Percentiles rank a stretch among this genome's conserved stretches.
Conservation (phyloP, 2,888 invertebrate genomes). For the Lissonota sp. region DNA sequence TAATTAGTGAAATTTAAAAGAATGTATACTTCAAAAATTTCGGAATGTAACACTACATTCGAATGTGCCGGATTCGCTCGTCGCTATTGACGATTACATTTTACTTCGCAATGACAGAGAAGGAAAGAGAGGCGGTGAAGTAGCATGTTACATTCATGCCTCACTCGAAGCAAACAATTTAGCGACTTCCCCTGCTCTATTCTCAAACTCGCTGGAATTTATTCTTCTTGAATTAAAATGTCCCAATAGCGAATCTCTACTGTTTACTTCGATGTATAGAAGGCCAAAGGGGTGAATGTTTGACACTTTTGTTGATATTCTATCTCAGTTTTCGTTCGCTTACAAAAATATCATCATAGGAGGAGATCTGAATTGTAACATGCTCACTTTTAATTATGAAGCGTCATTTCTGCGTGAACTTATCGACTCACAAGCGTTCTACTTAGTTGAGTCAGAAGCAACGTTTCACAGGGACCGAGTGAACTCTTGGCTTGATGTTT, state of each 20-base stretch:
- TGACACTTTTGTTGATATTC: too few species aligned
- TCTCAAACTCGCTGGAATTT: slow-evolving; percentile 27
- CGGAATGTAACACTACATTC: too few species aligned
- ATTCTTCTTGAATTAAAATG: too few species aligned
- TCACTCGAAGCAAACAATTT: slow-evolving; percentile 9
- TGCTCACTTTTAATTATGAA: neutral
- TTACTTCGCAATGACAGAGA: slow-evolving; percentile 33
- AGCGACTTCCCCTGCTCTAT: neutral
- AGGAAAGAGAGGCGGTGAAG: slow-evolving; percentile 28
- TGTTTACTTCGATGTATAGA: too few species aligned
- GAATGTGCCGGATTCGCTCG: neutral
- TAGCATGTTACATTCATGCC: slow-evolving; percentile 41
- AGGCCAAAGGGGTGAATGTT: too few species aligned
- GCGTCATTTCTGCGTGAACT: neutral
- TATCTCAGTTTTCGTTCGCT: too few species aligned
- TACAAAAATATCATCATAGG: too few species aligned
- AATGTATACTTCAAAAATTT: too few species aligned
- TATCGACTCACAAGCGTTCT: neutral
- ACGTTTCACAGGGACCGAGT: neutral
- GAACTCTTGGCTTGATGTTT: neutral
- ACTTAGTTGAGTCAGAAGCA: neutral
- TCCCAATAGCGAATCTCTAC: too few species aligned
- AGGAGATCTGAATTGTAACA: neutral
- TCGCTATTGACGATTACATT: neutral
- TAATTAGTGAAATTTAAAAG: too few species aligned